A percentile compares a stretch with the other conserved stretches of the same genome.
Evolutionary conservation across 2,113 vertebrate genomes (phyloP).

Genomic region (Charina bottae): DNA sequence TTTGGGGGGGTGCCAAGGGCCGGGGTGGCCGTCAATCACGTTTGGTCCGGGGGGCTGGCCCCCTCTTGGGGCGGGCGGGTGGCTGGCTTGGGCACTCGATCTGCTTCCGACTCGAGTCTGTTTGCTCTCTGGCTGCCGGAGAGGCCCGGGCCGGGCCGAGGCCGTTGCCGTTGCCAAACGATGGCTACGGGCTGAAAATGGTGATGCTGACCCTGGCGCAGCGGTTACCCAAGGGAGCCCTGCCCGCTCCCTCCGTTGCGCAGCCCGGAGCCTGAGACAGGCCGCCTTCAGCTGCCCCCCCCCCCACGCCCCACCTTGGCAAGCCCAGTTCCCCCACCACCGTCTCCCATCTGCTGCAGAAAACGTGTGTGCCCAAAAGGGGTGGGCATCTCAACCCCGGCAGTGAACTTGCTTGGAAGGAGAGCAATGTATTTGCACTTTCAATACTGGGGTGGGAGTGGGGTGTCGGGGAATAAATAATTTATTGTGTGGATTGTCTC

Average conservation of each 20-base stretch:
- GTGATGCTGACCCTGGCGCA: background rate
- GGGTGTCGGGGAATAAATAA: constrained; percentile 63
- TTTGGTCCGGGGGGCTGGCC: background rate
- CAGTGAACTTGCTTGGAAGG: constrained; percentile 58
- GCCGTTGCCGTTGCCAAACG: background rate
- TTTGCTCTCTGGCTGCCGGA: too few relatives aligned
- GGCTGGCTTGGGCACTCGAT: background rate
- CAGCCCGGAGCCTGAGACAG: background rate
- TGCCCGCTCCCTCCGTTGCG: too few relatives aligned
- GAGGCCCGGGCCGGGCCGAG: background rate
- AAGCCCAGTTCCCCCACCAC: background rate
- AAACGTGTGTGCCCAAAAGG: too few relatives aligned
- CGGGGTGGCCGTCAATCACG: background rate
- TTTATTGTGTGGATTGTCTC: constrained; percentile 74
- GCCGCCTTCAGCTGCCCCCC: background rate
- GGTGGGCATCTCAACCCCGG: background rate
- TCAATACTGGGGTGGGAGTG: constrained; percentile 68
- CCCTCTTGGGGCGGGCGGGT: background rate
- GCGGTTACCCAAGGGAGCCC: background rate
- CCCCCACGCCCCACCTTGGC: background rate
- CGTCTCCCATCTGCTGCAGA: background rate
- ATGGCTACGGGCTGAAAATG: too few relatives aligned
- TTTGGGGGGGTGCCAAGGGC: background rate
- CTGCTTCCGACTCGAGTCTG: too few relatives aligned
- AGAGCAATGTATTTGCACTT: constrained; percentile 77